phyloP scores from a whole-genome alignment of 64 coral and sea anemone species.

The Porites lutea region DNA sequence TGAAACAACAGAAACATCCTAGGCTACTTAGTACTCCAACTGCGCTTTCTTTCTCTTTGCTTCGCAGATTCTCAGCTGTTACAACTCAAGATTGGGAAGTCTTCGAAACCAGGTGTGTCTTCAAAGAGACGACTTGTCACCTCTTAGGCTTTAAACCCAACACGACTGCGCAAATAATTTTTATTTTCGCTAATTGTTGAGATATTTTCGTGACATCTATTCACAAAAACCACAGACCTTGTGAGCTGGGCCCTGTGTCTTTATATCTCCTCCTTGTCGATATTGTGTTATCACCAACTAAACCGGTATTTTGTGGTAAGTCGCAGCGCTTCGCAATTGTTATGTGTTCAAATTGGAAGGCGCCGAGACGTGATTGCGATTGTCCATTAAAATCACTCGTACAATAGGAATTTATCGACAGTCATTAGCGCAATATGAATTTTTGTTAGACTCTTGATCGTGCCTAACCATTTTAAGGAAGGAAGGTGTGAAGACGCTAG shows the following conservation, averaged over 20 bases:
- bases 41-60: not conserved
- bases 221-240: not conserved
- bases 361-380: not conserved
- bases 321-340: not conserved
- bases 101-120: conserved; percentile 85
- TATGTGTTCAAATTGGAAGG: not conserved
- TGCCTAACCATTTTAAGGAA: not conserved
- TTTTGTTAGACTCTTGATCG: not conserved
- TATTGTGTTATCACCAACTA: not conserved
- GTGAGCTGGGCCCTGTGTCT: not conserved
- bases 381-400: not conserved
- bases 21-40: not conserved
- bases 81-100: conserved; percentile 88
- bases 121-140: not conserved
- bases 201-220: not conserved
- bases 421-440: not conserved
- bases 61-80: conserved; percentile 88
- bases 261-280: not conserved
- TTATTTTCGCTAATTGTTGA: not conserved
- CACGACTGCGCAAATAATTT: not conserved
- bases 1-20: no score
- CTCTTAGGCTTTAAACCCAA: not conserved
- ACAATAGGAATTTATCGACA: not conserved
- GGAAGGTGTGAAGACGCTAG: no score
- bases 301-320: not conserved